These are phyloP conservation scores for Sciurus carolinensis DNA, from an alignment of 2,797 vertebrate species.

Conservation along the genomic window DNA sequence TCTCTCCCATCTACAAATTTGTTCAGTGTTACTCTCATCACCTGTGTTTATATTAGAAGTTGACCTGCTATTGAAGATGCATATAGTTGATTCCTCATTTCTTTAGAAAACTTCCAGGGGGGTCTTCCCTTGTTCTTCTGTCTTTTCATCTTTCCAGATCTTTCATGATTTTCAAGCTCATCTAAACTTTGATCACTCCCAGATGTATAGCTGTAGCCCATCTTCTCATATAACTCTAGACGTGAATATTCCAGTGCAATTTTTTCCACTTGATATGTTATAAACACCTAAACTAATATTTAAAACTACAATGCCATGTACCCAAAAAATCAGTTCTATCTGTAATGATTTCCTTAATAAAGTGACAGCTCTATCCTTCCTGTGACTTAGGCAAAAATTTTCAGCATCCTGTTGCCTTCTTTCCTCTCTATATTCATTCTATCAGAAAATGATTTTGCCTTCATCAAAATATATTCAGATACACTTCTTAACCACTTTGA, in stretches of 20 bases:
- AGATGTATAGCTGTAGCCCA: background rate
- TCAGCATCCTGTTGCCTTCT: background rate
- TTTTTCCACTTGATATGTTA: background rate
- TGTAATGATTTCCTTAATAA: background rate
- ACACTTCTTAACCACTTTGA: background rate
- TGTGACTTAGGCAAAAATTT: background rate
- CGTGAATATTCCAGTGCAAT: background rate
- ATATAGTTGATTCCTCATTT: background rate
- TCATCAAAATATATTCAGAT: background rate
- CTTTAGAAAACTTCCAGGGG: background rate
- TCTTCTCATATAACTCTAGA: background rate
- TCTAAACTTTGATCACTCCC: background rate
- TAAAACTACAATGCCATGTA: background rate
- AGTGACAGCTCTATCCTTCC: background rate
- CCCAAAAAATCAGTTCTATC: background rate
- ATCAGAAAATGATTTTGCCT: background rate
- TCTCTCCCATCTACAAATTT: background rate
- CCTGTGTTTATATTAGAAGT: background rate
- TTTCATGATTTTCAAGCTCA: background rate
- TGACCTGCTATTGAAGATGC: background rate
- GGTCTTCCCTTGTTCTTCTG: background rate
- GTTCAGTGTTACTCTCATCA: background rate
- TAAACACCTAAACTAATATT: background rate
- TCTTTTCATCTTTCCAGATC: background rate
- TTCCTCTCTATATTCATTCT: background rate